Percentiles rank a stretch among this genome's conserved stretches.
phyloP scores from a whole-genome alignment of 2,113 vertebrate genomes.

The Urocynchramus pylzowi region DNA sequence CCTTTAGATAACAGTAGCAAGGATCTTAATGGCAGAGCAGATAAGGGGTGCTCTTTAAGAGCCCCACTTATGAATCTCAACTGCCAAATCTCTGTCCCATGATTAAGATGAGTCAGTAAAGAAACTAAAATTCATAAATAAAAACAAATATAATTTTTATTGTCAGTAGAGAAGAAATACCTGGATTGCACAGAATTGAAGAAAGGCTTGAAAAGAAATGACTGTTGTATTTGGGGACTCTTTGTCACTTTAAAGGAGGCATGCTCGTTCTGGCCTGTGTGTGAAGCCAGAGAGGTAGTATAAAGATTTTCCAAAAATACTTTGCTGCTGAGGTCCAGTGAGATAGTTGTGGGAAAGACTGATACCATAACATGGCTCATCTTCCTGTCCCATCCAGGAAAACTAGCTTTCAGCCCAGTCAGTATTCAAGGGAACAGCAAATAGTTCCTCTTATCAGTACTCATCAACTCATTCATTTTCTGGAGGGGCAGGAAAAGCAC shows the following conservation, averaged over 20 bases:
- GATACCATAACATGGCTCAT: not conserved
- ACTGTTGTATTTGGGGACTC: not conserved
- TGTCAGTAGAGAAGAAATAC: not conserved
- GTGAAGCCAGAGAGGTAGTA: not conserved
- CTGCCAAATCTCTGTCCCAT: not conserved
- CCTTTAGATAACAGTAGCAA: not conserved
- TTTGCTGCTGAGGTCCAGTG: not conserved
- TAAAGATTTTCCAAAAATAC: not conserved
- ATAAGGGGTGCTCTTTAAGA: not conserved
- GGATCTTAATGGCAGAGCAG: not conserved
- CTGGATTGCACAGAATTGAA: not conserved
- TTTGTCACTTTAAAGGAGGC: not conserved
- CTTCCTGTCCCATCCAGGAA: not conserved
- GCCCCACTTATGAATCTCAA: not conserved
- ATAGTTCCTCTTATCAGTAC: not conserved
- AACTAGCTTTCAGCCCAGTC: not conserved
- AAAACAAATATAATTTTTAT: not conserved
- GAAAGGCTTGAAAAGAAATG: not conserved
- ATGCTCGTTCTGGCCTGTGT: not conserved
- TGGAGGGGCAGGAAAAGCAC: slow-evolving; percentile 5
- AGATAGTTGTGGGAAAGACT: not conserved
- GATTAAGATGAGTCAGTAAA: not conserved
- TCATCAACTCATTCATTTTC: not conserved
- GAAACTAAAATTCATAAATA: not conserved
- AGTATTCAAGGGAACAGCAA: not conserved